phyloP scores from a whole-genome alignment of 2,113 vertebrate genomes.

The Sardina pilchardus region DNA sequence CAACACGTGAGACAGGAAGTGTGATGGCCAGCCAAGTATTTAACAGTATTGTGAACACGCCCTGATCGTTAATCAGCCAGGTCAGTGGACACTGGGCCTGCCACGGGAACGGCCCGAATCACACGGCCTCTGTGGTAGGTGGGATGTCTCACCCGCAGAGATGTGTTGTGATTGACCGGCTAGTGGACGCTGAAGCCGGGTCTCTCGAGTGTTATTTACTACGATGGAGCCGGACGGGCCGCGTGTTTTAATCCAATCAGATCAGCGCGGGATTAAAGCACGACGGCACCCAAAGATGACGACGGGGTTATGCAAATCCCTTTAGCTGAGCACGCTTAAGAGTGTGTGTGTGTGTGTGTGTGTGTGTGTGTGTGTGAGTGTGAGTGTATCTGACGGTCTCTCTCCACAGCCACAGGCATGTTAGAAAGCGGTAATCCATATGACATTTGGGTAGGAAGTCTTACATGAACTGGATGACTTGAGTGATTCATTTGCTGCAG shows the following conservation, averaged over 20 bases:
- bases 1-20: not conserved
- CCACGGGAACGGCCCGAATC: not conserved
- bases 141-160: not conserved
- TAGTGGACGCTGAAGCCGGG: not conserved
- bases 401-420: not conserved
- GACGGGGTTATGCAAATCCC: constrained; percentile 49
- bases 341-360: constrained; percentile 14
- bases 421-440: constrained; percentile 1
- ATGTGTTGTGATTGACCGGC: not conserved
- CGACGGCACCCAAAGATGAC: constrained; percentile 36
- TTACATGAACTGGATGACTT: not conserved
- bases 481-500: not conserved
- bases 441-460: not conserved
- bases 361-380: not conserved
- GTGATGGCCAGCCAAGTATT: not conserved
- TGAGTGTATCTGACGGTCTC: not conserved
- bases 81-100: not conserved
- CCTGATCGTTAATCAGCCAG: not conserved
- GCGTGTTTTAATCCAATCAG: constrained; percentile 56
- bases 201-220: not conserved
- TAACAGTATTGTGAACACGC: not conserved
- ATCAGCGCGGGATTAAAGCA: constrained; percentile 49
- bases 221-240: constrained; percentile 26
- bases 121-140: not conserved
- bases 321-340: constrained; percentile 31